Conservation (phyloP, 2,113 vertebrate genomes). For the Cryptomyrus ogoouensis region DNA sequence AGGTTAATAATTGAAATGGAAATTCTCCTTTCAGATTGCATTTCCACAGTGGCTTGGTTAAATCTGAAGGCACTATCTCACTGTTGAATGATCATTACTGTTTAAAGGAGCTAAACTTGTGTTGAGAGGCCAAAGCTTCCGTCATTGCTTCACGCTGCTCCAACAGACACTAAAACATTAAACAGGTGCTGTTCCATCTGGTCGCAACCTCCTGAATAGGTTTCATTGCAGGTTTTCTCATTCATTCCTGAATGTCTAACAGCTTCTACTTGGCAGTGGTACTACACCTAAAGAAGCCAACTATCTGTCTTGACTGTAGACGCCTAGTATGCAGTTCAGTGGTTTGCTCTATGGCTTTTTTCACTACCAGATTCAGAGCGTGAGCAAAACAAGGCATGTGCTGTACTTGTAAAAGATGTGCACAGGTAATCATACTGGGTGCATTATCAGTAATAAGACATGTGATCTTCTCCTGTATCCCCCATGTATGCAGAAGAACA, state of each 20-base stretch:
- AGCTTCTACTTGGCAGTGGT: slow-evolving; percentile 5
- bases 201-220: no score
- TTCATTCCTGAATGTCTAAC: not conserved
- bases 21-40: not conserved
- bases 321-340: not conserved
- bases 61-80: not conserved
- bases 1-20: not conserved
- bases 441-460: slow-evolving; percentile 1
- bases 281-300: slow-evolving; percentile 10
- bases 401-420: not conserved
- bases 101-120: not conserved
- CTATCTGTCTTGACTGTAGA: not conserved
- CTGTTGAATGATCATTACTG: not conserved
- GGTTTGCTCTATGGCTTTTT: slow-evolving; percentile 5
- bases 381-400: slow-evolving; percentile 14
- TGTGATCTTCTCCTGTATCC: not conserved
- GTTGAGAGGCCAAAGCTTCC: not conserved
- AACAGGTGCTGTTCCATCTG: not conserved
- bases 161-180: not conserved
- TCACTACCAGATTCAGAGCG: slow-evolving; percentile 2
- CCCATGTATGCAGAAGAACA: not conserved
- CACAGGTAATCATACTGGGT: not conserved
- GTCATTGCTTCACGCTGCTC: not conserved
- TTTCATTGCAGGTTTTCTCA: not conserved
- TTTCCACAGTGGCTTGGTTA: not conserved